Conservation (phyloP, 2,888 invertebrate species). For the Amphipyra berbera region DNA sequence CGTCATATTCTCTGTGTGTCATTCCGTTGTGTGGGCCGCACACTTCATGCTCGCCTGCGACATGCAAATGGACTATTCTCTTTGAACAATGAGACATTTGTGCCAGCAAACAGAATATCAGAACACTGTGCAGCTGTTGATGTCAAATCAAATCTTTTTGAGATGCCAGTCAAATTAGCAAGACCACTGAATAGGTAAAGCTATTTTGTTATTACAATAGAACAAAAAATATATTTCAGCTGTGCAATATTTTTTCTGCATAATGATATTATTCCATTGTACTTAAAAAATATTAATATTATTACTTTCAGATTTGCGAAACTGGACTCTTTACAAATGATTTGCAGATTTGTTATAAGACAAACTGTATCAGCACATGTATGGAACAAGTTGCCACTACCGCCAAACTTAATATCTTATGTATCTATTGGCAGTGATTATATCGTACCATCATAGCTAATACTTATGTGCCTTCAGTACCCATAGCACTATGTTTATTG, state of each 20-base stretch:
- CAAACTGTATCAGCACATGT: slow-evolving; percentile 92
- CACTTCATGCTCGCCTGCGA: slow-evolving; percentile 93
- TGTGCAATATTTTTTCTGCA: background rate
- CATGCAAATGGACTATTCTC: slow-evolving; percentile 93
- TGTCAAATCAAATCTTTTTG: slow-evolving; percentile 85
- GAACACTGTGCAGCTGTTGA: slow-evolving; percentile 87
- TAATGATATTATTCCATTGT: background rate
- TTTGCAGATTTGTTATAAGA: slow-evolving; percentile 93
- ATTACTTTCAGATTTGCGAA: slow-evolving; percentile 91
- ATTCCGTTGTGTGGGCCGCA: slow-evolving; percentile 92
- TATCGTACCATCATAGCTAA: slow-evolving; percentile 80
- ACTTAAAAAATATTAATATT: slow-evolving; percentile 10
- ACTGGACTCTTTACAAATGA: slow-evolving; percentile 92
- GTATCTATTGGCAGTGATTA: slow-evolving; percentile 86
- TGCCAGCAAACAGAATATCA: slow-evolving; percentile 85
- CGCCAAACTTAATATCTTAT: slow-evolving; percentile 85
- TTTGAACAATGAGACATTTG: slow-evolving; percentile 89
- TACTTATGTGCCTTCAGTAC: slow-evolving; percentile 56
- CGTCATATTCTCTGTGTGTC: slow-evolving; percentile 93
- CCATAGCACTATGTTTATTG: slow-evolving; percentile 49
- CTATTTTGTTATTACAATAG: background rate
- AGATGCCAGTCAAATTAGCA: slow-evolving; percentile 86
- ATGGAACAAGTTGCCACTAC: slow-evolving; percentile 92
- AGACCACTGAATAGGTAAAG: slow-evolving; percentile 84
- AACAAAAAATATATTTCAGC: background rate